A percentile compares a stretch with the other conserved stretches of the same genome.
Evolutionary conservation across 2,113 vertebrate genomes (phyloP).

Genomic region (Heptranchias perlo): DNA sequence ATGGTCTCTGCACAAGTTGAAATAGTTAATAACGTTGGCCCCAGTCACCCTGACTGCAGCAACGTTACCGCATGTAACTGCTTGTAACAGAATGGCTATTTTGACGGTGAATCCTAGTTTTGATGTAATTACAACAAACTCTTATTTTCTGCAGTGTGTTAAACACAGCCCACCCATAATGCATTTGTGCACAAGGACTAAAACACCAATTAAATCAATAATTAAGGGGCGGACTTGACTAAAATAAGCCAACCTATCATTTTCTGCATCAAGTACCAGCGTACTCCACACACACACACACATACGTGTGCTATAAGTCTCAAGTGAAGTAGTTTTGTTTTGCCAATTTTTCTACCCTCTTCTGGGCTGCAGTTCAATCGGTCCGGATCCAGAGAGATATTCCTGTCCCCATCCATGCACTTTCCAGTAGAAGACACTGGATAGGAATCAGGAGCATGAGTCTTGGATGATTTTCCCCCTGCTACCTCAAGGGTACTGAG

Average conservation of each 20-base stretch:
- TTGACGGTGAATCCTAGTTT: not conserved
- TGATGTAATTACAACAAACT: not conserved
- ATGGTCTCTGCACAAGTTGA: not conserved
- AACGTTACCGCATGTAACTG: not conserved
- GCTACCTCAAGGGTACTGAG: too few species aligned
- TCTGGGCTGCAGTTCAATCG: not conserved
- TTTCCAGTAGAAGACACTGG: not conserved
- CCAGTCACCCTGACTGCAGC: not conserved
- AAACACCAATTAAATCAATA: slow-evolving; percentile 23
- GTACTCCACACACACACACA: not conserved
- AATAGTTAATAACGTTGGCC: not conserved
- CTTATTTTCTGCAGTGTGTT: not conserved
- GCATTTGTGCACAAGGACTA: not conserved
- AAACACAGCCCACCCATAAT: slow-evolving; percentile 27
- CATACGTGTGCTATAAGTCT: not conserved
- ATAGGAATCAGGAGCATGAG: too few species aligned
- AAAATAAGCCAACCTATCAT: slow-evolving; percentile 4
- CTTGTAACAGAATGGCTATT: not conserved
- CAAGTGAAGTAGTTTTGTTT: not conserved
- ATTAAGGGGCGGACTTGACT: not conserved
- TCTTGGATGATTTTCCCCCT: too few species aligned
- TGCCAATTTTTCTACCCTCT: not conserved
- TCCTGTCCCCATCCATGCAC: too few species aligned
- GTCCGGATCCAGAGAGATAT: too few species aligned
- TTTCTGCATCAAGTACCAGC: not conserved